A percentile compares a stretch with the other conserved stretches of the same genome.
Evolutionary conservation across 92 coral and sea anemone species (phyloP).

Genomic region (Metridium senile): DNA sequence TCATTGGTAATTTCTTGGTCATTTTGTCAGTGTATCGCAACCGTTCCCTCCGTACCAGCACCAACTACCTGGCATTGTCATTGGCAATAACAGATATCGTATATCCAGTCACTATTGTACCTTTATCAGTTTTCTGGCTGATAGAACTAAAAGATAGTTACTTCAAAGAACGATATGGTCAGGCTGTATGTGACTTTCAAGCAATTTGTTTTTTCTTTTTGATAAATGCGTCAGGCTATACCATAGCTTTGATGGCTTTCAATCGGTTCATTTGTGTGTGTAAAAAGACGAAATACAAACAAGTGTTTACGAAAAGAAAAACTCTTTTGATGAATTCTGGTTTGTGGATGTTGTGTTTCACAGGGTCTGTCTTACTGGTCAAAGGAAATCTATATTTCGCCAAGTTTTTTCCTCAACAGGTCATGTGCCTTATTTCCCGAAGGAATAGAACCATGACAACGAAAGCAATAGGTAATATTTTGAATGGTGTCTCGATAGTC

Average conservation of each 20-base stretch:
- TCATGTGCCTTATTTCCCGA: neutral
- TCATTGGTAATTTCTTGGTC: conserved; percentile 34
- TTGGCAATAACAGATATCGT: conserved; percentile 19
- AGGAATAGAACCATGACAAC: neutral
- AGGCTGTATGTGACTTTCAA: conserved; percentile 26
- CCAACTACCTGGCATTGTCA: conserved; percentile 29
- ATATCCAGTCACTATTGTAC: conserved; percentile 15
- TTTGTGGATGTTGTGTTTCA: conserved; percentile 1
- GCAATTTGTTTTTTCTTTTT: neutral
- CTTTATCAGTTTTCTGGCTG: conserved; percentile 9
- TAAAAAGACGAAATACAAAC: conserved; percentile 12
- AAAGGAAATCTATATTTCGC: neutral
- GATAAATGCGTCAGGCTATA: neutral
- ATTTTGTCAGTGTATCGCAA: conserved; percentile 23
- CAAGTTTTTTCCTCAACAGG: neutral
- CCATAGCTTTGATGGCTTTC: conserved; percentile 19
- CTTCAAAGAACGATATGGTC: conserved; percentile 3
- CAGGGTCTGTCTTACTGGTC: neutral
- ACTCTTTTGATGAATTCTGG: neutral
- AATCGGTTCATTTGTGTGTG: conserved; percentile 33
- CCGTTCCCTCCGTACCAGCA: conserved; percentile 23
- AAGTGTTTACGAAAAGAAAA: conserved; percentile 6
- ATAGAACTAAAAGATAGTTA: neutral
- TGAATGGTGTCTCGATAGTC: neutral
- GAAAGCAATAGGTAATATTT: neutral